phyloP scores from a whole-genome alignment of 2,797 vertebrate genomes.

The Bovichtus variegatus region DNA sequence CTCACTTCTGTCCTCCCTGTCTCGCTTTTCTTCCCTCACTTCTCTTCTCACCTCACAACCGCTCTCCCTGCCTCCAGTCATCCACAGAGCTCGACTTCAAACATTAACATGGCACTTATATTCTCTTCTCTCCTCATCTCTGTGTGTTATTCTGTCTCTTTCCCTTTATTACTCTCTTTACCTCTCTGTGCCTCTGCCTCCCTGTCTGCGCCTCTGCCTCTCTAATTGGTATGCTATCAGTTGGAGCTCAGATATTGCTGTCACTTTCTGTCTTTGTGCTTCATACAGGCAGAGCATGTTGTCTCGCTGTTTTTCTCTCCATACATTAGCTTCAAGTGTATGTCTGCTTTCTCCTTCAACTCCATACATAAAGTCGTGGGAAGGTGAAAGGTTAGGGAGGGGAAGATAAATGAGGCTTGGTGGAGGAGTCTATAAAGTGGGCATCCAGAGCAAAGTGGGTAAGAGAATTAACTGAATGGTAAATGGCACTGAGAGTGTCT shows the following conservation, averaged over 20 bases:
- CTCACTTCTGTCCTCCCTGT: not conserved
- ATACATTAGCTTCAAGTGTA: constrained; percentile 29
- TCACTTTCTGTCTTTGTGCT: constrained; percentile 53
- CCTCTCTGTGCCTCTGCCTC: constrained; percentile 39
- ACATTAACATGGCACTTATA: constrained; percentile 47
- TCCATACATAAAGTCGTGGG: constrained; percentile 9
- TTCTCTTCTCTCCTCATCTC: constrained; percentile 37
- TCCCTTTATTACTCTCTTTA: constrained; percentile 55
- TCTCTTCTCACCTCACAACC: constrained; percentile 24
- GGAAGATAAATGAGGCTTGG: constrained; percentile 13
- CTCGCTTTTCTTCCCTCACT: constrained; percentile 13
- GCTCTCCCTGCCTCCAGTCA: constrained; percentile 23
- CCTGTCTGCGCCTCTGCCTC: constrained; percentile 54
- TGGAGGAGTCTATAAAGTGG: constrained; percentile 18
- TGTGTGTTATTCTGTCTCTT: constrained; percentile 48
- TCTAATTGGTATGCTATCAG: constrained; percentile 69
- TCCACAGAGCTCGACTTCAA: constrained; percentile 40
- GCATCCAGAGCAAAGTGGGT: not conserved
- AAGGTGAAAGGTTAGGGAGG: constrained; percentile 23
- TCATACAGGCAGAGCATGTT: constrained; percentile 6
- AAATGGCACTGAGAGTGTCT: constrained; percentile 33
- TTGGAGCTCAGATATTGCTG: constrained; percentile 48
- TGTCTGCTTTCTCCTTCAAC: not conserved
- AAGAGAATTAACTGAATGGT: constrained; percentile 20
- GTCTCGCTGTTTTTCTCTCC: constrained; percentile 26